Evolutionary conservation across 2,113 vertebrate genomes (phyloP), one percentile per base, ranked within the genome.

Genomic region (Pterocles orientalis): DNA sequence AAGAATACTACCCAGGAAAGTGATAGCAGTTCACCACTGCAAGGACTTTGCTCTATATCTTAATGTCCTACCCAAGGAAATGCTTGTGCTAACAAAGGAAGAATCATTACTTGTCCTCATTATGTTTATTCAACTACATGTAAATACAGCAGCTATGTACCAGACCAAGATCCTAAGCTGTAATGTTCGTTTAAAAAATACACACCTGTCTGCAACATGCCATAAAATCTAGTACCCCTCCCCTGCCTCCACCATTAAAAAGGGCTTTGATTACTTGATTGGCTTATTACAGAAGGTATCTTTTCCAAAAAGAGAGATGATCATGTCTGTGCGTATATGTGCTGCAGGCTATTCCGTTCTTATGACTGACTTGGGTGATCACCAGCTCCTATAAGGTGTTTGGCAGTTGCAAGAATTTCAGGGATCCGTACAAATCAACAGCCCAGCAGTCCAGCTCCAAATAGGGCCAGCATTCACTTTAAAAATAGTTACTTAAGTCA

Each of bases 251-350:
- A 68, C 57, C 3, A 29, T 28, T 34, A 43, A 20, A 43, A 57
- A 85, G 34, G 5, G 41, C 26, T 82, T n/a, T 34, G 41, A 81
- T 91, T 54, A 76, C 50, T 86, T 91, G 47, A 80, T 92, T 81
- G 83, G 81, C 75, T 86, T 76, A 58, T 86, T 83, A 71, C 7
- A 68, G 68, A 53, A 91, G 8, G 41, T 14, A 24, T n/a, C 28
- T 84, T 69, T 89, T 61, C 72, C 62, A 48, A 62, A 64, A 7
- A 36, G 4, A 39, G 6, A 29, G 31, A 25, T 76, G 34, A 50
- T 48, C 47, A 29, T 5, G 33, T 5, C 1, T 4, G 0, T 3
- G 3, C 2, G 18, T 34, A 12, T 2, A 18, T 45, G 34, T 65
- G 69, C 10, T 41, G 14, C 1, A 84, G 43, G 29, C 26, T 36